A percentile compares a stretch with the other conserved stretches of the same genome.
Evolutionary conservation across 2,888 invertebrate genomes (phyloP).

Genomic region (Coenonympha glycerion): DNA sequence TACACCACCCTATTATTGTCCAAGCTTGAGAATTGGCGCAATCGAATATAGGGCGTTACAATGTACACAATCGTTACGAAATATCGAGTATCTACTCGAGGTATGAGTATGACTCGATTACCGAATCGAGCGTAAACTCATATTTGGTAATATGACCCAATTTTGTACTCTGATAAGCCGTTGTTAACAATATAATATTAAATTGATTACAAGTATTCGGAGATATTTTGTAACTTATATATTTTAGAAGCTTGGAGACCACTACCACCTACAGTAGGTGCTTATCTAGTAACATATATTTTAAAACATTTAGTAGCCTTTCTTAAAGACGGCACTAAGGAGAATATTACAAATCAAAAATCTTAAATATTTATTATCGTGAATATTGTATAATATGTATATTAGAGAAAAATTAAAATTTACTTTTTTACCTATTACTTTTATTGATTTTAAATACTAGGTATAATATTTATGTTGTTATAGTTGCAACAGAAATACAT

Average conservation of each 20-base stretch:
- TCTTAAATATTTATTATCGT: too few relatives aligned
- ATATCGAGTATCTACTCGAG: too few relatives aligned
- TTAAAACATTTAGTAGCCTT: too few relatives aligned
- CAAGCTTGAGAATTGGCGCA: constrained; percentile 4
- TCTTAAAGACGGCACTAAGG: too few relatives aligned
- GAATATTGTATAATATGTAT: too few relatives aligned
- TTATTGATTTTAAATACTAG: too few relatives aligned
- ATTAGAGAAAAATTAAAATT: too few relatives aligned
- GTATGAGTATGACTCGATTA: constrained; percentile 17
- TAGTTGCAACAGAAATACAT: too few relatives aligned
- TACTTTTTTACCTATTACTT: too few relatives aligned
- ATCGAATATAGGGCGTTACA: constrained; percentile 17
- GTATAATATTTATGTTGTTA: too few relatives aligned
- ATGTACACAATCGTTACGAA: constrained; percentile 24
- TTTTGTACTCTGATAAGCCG: constrained; percentile 15
- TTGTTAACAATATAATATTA: constrained; percentile 8
- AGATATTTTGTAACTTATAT: constrained; percentile 1
- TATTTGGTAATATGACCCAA: constrained; percentile 13
- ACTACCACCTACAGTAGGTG: background rate
- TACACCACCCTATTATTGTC: background rate
- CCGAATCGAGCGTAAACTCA: constrained; percentile 18
- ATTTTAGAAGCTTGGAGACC: background rate
- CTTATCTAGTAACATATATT: background rate
- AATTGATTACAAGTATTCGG: too few relatives aligned
- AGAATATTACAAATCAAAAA: too few relatives aligned